A percentile compares a stretch with the other conserved stretches of the same genome.
Conservation (phyloP, 1,140 invertebrate genomes). For the Orchesella cincta region DNA sequence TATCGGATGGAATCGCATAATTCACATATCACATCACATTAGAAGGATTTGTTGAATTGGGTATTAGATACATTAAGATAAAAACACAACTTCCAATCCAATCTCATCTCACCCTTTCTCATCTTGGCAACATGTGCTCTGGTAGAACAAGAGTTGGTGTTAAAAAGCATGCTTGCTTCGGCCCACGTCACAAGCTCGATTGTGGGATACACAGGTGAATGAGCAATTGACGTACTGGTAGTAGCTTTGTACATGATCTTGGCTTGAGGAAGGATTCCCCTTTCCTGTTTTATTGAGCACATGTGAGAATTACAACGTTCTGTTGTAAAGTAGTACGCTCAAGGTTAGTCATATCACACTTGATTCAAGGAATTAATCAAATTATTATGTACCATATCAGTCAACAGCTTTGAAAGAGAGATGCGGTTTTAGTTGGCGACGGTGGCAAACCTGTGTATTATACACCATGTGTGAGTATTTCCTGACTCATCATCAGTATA, state of each 20-base stretch:
- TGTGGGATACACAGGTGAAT: too few relatives aligned
- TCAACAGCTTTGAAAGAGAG: not conserved
- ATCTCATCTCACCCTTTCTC: not conserved
- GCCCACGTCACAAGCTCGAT: too few relatives aligned
- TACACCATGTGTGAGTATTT: too few relatives aligned
- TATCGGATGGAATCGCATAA: slow-evolving; percentile 18
- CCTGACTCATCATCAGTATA: not conserved
- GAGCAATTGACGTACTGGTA: too few relatives aligned
- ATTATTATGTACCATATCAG: not conserved
- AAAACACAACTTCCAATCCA: not conserved
- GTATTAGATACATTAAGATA: slow-evolving; percentile 17
- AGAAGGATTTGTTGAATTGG: slow-evolving; percentile 4
- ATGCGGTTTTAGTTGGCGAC: not conserved
- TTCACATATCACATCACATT: slow-evolving; percentile 1
- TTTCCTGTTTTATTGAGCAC: too few relatives aligned
- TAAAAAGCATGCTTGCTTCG: not conserved
- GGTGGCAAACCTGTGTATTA: too few relatives aligned
- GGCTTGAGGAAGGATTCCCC: too few relatives aligned
- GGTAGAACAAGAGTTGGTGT: too few relatives aligned
- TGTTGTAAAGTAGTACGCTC: not conserved
- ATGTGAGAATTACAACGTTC: too few relatives aligned
- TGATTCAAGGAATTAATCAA: slow-evolving; percentile 25
- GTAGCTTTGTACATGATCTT: too few relatives aligned
- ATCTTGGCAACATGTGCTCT: not conserved
- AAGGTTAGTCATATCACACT: slow-evolving; percentile 16